phyloP scores from a whole-genome alignment of 2,113 vertebrate genomes.

The Melanocharis versteri region DNA sequence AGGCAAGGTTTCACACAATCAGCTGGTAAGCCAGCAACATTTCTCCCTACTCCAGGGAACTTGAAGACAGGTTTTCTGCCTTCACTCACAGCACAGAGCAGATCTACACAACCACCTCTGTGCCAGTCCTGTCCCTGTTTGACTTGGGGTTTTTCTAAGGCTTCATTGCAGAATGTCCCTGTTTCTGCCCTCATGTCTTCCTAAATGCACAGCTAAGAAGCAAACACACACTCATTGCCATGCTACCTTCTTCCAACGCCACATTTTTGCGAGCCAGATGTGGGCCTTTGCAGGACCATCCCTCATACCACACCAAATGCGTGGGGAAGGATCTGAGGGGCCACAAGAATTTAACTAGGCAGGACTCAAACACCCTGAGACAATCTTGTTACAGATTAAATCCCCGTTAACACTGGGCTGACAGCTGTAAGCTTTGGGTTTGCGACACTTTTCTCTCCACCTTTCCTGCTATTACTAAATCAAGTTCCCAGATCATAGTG shows the following conservation, averaged over 20 bases:
- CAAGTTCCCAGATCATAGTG: not conserved
- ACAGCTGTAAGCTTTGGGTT: not conserved
- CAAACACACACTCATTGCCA: not conserved
- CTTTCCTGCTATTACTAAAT: not conserved
- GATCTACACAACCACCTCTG: not conserved
- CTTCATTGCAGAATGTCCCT: not conserved
- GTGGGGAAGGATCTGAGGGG: not conserved
- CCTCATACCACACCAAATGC: not conserved
- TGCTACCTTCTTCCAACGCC: not conserved
- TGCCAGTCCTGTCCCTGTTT: not conserved
- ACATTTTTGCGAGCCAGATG: not conserved
- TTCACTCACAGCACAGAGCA: not conserved
- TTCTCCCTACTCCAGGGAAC: not conserved
- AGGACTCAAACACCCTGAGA: not conserved
- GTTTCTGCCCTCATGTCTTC: not conserved
- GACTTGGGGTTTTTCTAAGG: not conserved
- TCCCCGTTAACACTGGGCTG: not conserved
- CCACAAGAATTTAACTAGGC: not conserved
- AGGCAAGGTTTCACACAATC: not conserved
- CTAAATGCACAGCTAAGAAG: not conserved
- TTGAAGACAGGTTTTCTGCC: not conserved
- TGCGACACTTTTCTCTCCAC: not conserved
- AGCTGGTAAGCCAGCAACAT: not conserved
- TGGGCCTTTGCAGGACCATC: not conserved
- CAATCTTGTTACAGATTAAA: not conserved